Base-by-base conservation (phyloP, 2,797 vertebrate species). In the Paramormyrops hopkinsi region DNA sequence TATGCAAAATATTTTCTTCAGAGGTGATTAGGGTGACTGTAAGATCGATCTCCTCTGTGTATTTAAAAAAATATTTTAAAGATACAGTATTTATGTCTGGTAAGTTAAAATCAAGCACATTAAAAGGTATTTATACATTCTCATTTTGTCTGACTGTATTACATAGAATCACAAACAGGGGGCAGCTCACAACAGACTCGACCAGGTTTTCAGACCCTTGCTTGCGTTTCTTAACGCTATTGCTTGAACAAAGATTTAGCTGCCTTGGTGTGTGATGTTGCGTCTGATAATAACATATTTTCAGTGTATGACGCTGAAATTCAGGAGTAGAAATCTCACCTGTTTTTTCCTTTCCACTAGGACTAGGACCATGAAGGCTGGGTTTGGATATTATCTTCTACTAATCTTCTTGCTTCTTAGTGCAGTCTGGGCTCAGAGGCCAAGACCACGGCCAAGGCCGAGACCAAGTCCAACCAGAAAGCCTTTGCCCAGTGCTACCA, bases 311-410 rank as follows among this genome's bases (percentile, higher is more conserved):
- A 4, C 0, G 51, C 3, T 56, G 69, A 59, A 88, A 9, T n/a
- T 53, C 50, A 48, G 51, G 50, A 25, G 48, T 56, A 46, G 87
- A 41, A 29, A 88, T 46, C 29, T 79, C 59, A 76, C 59, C 37
- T 56, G 25, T 51, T 17, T 88, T 46, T 25, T 56, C 9, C 56
- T 89, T n/a, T 65, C 59, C 83, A 44, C 37, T 46, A 33, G 79
- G 73, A 90, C 89, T 91, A 95, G 95, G 95, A 98, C 94, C 93
- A 99, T 99, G 98, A 98, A 94, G 97, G 94, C 94, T 90, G 92
- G 94, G 92, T 92, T 95, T 90, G 94, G 95, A 92, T 95, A 97
- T 93, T 93, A 96, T 91, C 95, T 96, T 92, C 95, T 97, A 6
- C 95, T 97, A 73, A 92, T 96, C 91, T 95, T 98, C 88, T 95